These are phyloP conservation scores for Balanococcus diminutus DNA, from an alignment of 2,888 invertebrate genomes.

Conservation along the genomic window DNA sequence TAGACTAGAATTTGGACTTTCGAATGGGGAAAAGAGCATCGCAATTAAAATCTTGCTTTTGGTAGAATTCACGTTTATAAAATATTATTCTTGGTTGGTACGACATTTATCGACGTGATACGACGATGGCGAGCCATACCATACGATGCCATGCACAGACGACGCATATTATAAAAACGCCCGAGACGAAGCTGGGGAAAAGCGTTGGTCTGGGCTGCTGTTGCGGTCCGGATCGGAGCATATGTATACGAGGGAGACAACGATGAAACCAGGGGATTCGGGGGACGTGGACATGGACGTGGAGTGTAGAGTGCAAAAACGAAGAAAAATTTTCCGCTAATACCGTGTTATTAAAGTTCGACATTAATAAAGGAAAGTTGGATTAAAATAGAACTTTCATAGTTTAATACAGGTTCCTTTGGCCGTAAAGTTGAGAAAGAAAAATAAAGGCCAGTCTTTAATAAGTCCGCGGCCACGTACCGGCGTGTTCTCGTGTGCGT, in stretches of 20 bases:
- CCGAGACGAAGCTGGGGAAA: not conserved
- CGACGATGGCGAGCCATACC: not conserved
- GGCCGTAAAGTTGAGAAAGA: conserved; percentile 49
- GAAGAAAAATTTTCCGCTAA: conserved; percentile 52
- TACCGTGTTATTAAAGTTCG: conserved; percentile 55
- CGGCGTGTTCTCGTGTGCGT: conserved; percentile 22
- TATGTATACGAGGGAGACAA: not conserved
- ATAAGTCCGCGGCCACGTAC: conserved; percentile 54
- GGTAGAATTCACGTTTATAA: conserved; percentile 40
- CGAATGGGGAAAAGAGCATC: not conserved
- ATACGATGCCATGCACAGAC: not conserved
- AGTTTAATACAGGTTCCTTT: conserved; percentile 52
- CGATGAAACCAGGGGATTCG: not conserved
- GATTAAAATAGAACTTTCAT: conserved; percentile 54
- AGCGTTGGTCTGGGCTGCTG: not conserved
- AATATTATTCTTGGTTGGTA: conserved; percentile 25
- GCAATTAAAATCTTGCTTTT: conserved; percentile 27
- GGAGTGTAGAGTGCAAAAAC: too few species aligned
- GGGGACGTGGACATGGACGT: too few species aligned
- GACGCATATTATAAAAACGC: not conserved
- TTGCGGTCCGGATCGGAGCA: not conserved
- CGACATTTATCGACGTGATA: conserved; percentile 37
- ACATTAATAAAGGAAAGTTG: conserved; percentile 55
- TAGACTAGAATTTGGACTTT: too few species aligned
- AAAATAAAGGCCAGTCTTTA: conserved; percentile 48